phyloP scores from a whole-genome alignment of 2,113 vertebrate genomes.

The Takifugu flavidus region DNA sequence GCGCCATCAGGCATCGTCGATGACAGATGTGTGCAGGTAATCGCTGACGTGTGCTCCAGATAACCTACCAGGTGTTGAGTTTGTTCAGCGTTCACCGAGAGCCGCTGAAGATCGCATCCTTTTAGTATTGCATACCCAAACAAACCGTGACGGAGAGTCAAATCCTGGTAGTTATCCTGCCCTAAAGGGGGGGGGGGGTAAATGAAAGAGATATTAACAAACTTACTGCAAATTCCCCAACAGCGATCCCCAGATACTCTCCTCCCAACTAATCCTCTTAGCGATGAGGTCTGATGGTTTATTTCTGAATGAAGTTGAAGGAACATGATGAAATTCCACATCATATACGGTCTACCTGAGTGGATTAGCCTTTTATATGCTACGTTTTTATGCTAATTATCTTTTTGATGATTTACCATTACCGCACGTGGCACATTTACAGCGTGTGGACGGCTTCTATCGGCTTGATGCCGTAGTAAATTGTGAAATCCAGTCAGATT shows the following conservation, averaged over 20 bases:
- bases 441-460: too few relatives aligned
- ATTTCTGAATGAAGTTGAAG: conserved; percentile 21
- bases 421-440: too few relatives aligned
- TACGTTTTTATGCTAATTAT: too few relatives aligned
- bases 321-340: conserved; percentile 3
- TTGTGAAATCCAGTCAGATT: too few relatives aligned
- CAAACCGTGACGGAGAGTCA: not conserved
- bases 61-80: too few relatives aligned
- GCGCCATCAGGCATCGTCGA: too few relatives aligned
- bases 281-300: conserved; percentile 41
- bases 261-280: conserved; percentile 52
- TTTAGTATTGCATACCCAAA: too few relatives aligned
- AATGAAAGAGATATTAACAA: conserved; percentile 34
- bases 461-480: too few relatives aligned
- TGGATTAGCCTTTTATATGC: not conserved
- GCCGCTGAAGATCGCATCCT: too few relatives aligned
- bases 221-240: conserved; percentile 25
- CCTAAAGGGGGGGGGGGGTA: conserved; percentile 6
- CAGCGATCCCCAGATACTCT: conserved; percentile 45
- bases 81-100: too few relatives aligned
- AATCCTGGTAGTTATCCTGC: conserved; percentile 14
- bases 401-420: too few relatives aligned
- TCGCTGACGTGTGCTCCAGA: too few relatives aligned
- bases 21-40: not conserved
- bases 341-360: conserved; percentile 4